Percentiles rank a stretch among this genome's conserved stretches.
phyloP scores from a whole-genome alignment of 2,888 invertebrate species.

The Drosophila lutescens region DNA sequence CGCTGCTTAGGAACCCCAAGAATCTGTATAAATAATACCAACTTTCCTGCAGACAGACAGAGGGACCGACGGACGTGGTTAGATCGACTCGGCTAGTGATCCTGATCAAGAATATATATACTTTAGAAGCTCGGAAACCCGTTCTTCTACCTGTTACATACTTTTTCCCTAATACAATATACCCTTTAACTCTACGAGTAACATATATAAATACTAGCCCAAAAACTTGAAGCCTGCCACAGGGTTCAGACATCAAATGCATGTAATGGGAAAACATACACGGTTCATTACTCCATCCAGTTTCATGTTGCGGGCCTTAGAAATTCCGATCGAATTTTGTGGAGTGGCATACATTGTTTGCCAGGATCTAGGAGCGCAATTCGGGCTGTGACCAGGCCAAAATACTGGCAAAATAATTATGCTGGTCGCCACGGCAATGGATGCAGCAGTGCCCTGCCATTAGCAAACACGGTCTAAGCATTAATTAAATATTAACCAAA shows the following conservation, averaged over 20 bases:
- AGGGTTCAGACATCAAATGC: neutral
- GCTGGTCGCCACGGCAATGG: constrained; percentile 18
- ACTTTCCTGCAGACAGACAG: too few species aligned
- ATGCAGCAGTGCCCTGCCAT: constrained; percentile 2
- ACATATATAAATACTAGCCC: neutral
- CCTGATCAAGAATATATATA: too few species aligned
- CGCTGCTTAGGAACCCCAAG: too few species aligned
- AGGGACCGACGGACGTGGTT: too few species aligned
- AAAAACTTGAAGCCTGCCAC: neutral
- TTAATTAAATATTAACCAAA: constrained; percentile 55
- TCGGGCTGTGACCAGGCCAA: neutral
- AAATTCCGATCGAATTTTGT: neutral
- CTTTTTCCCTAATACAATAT: too few species aligned
- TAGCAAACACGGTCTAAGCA: constrained; percentile 27
- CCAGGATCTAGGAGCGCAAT: neutral
- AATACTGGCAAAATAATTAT: constrained; percentile 28
- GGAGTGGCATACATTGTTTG: neutral
- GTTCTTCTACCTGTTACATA: too few species aligned
- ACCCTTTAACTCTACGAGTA: too few species aligned
- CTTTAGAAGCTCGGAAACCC: too few species aligned
- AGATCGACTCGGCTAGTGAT: too few species aligned
- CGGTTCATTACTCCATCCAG: neutral
- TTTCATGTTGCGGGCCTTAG: neutral
- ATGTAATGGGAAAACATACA: neutral
- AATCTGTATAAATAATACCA: too few species aligned